Evolutionary conservation across 2,113 vertebrate species (phyloP), one percentile per base, ranked within the genome.

Genomic region (Aplodontia rufa): DNA sequence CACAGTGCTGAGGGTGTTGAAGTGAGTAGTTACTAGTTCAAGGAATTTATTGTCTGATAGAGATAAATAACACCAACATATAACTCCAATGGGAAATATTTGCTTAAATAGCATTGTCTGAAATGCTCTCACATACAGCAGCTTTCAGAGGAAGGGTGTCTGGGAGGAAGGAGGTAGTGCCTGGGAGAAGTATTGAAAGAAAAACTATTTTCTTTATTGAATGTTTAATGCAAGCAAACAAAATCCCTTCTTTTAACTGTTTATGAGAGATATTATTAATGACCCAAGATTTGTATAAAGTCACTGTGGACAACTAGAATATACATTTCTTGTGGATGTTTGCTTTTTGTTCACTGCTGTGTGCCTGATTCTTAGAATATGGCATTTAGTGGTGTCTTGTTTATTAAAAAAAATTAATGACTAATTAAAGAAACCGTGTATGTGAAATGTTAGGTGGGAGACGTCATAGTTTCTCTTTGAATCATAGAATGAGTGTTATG

Each of bases 391-490:
- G 37, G 8, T 12, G 60, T 91, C 82, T 96, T 37, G 26, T 95
- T 89, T 95, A 68, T 92, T 75, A 68, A 74, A 66, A 55, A 55
- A 45, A 87, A 93, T 75, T 72, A 69, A 66, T 72, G 58, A 79
- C 30, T 76, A 51, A 90, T 80, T 91, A 94, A 71, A 91, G 82
- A 87, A 80, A 72, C 32, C 22, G 5, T 47, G 35, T 58, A 13
- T 84, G 32, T 86, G 40, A 95, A 94, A 81, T 76, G 22, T 84
- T 71, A 81, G 12, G 58, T 90, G 82, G n/a, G 32, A 80, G 47
- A 16, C 16, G 75, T 95, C 6, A 79, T 40, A 45, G 42, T 92
- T 40, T 84, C 12, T 47, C 17, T 94, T 87, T 74, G 45, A 90
- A 89, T 96, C 79, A 79, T 17, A 91, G 64, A 53, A 60, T 20